Evolutionary conservation across 2,113 vertebrate species (phyloP).

Genomic region (Phaethon lepturus): DNA sequence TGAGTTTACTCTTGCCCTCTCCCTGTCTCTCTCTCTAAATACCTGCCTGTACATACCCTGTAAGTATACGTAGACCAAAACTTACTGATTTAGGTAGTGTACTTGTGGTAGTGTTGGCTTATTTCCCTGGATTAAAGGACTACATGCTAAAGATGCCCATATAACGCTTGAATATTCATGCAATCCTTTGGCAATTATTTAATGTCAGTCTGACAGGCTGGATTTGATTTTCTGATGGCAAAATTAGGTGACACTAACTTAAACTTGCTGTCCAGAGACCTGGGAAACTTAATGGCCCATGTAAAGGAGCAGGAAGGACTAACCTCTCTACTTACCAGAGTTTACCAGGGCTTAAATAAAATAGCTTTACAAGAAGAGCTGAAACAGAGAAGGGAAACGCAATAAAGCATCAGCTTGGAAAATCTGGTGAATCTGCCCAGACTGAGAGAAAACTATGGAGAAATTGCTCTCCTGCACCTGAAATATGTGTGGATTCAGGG

Average conservation of each 20-base stretch:
- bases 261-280: background rate
- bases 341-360: background rate
- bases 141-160: background rate
- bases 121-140: background rate
- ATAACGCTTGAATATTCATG: background rate
- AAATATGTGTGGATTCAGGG: slow-evolving; percentile 6
- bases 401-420: background rate
- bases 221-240: background rate
- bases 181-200: background rate
- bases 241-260: background rate
- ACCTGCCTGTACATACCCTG: background rate
- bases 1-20: background rate
- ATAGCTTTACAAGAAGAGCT: background rate
- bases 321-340: background rate
- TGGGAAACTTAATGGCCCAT: background rate
- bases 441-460: background rate
- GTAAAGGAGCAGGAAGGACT: background rate
- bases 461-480: background rate
- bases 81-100: background rate
- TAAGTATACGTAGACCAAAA: background rate
- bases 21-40: background rate
- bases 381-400: background rate
- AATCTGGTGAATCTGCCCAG: background rate
- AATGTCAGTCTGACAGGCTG: background rate
- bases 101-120: background rate